Conservation (phyloP, 2,888 invertebrate species). For the Ormyrus nitidulus region DNA sequence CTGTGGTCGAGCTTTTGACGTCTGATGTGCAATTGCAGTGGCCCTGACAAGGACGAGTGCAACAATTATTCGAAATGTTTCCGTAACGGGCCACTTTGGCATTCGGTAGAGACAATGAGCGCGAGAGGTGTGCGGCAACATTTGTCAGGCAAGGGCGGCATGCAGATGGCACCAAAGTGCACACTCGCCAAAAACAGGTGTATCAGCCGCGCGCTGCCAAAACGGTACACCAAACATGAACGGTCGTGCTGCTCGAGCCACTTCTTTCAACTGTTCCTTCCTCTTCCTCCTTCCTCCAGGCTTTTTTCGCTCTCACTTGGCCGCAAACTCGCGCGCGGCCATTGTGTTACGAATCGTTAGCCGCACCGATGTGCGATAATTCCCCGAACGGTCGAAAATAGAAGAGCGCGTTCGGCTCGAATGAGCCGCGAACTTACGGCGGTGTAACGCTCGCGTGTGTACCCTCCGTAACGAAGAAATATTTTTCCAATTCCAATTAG, state of each 20-base stretch:
- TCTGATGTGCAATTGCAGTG: conserved; percentile 4
- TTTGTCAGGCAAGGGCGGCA: conserved; percentile 50
- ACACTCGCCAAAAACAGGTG: conserved; percentile 62
- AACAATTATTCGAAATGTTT: conserved; percentile 43
- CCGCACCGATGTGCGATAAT: conserved; percentile 68
- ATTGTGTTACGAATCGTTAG: conserved; percentile 69
- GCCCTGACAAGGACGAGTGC: conserved; percentile 1
- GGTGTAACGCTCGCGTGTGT: neutral
- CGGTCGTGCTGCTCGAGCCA: conserved; percentile 38
- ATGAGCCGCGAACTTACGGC: conserved; percentile 18
- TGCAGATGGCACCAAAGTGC: conserved; percentile 61
- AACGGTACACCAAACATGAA: conserved; percentile 50
- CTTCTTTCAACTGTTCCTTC: conserved; percentile 41
- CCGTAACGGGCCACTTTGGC: conserved; percentile 39
- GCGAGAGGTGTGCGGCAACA: conserved; percentile 21
- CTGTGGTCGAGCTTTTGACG: neutral
- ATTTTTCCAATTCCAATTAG: conserved; percentile 50
- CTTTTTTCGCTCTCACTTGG: conserved; percentile 35
- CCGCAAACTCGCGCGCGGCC: conserved; percentile 34
- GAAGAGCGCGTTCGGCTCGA: conserved; percentile 41
- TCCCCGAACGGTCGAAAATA: conserved; percentile 45
- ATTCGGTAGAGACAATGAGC: conserved; percentile 37
- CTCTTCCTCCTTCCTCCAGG: neutral
- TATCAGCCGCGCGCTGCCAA: conserved; percentile 55
- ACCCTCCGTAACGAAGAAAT: conserved; percentile 15